Evolutionary conservation across 2,888 invertebrate genomes (phyloP).

Genomic region (Cordilura impudica): DNA sequence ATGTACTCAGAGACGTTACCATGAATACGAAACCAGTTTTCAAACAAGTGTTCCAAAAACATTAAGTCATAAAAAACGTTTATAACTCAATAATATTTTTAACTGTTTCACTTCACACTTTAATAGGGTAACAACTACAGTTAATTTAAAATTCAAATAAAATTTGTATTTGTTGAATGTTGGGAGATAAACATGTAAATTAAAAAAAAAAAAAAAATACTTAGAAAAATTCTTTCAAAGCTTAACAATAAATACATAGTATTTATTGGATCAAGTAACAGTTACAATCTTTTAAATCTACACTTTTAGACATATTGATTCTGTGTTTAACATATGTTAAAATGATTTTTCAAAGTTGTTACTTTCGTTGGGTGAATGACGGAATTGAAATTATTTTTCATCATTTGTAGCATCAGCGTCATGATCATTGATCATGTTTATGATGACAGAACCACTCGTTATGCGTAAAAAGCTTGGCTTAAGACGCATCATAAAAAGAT

Average conservation of each 20-base stretch:
- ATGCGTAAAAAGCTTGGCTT: constrained; percentile 29
- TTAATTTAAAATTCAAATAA: constrained; percentile 45
- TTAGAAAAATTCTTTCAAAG: background rate
- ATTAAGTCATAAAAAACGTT: constrained; percentile 8
- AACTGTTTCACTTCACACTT: constrained; percentile 49
- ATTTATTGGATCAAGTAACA: background rate
- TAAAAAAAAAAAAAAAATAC: too few relatives aligned
- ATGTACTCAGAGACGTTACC: constrained; percentile 26
- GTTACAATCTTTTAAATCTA: constrained; percentile 33
- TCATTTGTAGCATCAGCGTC: constrained; percentile 77
- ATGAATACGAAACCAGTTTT: constrained; percentile 33
- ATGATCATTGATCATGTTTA: constrained; percentile 77
- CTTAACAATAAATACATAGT: background rate
- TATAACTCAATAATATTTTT: constrained; percentile 47
- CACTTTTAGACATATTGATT: constrained; percentile 71
- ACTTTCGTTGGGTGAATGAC: constrained; percentile 56
- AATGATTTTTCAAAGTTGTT: constrained; percentile 22
- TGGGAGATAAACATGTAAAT: constrained; percentile 16
- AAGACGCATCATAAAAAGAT: constrained; percentile 37
- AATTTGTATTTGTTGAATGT: constrained; percentile 57
- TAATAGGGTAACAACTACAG: background rate
- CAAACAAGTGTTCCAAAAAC: constrained; percentile 1
- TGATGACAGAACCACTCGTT: constrained; percentile 70
- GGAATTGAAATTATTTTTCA: constrained; percentile 72
- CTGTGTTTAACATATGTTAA: constrained; percentile 74